Evolutionary conservation across 2,888 invertebrate species (phyloP).

Genomic region (Pristionchus mayeri): DNA sequence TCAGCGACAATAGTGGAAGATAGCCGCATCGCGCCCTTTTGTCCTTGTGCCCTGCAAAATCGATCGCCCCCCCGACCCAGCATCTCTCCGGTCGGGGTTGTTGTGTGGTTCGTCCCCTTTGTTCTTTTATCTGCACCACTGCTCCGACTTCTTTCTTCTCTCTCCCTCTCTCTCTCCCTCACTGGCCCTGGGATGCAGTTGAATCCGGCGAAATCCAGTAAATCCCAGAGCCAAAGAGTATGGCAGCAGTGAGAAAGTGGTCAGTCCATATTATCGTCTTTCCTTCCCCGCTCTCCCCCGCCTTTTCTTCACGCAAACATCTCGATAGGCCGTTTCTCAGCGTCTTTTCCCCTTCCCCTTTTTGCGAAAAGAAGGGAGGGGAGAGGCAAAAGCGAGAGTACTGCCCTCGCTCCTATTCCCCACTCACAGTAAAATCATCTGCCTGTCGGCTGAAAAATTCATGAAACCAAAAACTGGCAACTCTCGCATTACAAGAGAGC

Average conservation of each 20-base stretch:
- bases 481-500: background rate
- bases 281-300: background rate
- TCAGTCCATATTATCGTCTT: background rate
- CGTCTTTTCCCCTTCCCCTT: background rate
- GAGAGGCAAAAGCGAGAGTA: conserved; percentile 41
- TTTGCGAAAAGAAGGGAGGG: conserved; percentile 8
- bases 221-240: background rate
- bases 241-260: background rate
- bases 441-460: background rate
- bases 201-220: background rate
- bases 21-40: background rate
- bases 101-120: conserved; percentile 29
- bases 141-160: background rate
- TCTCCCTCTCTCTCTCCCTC: background rate
- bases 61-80: background rate
- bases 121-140: background rate
- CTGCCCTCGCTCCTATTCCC: background rate
- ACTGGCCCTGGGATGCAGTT: background rate
- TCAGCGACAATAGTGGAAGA: background rate
- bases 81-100: background rate
- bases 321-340: background rate
- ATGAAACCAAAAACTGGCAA: background rate
- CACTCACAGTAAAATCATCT: conserved; percentile 21
- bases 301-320: background rate
- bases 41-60: too few species aligned